Evolutionary conservation across 2,113 vertebrate species (phyloP), one percentile per base, ranked within the genome.

Genomic region (Rissa tridactyla): DNA sequence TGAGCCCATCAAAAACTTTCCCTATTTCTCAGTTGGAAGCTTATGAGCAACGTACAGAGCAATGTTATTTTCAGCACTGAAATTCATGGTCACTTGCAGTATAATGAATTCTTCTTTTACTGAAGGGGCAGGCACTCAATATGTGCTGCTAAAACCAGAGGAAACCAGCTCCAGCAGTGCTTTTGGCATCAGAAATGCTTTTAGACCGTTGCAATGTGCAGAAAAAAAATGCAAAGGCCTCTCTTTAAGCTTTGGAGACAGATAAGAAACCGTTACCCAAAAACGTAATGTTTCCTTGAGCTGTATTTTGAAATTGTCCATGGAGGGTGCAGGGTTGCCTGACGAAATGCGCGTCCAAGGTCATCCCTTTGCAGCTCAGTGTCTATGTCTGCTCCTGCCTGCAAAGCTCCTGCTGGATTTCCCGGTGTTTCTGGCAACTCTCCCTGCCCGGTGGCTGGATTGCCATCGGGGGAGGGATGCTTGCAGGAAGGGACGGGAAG

Each of bases 81-180:
- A 94, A 84, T 71, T 92, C 72, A 57, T 72, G 62, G 57, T 92
- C 55, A 29, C 69, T 84, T 89, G n/a, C 40, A 42, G 58, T 21
- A 29, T 94, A 94, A 94, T 76, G 65, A 86, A 65, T 88, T 95
- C 22, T 92, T 80, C 47, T 84, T 84, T 79, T 85, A 66, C 49
- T 87, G 69, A 38, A 52, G 40, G 82, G 44, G 25, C 64, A 82
- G 81, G 25, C 68, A 72, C 32, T 89, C 27, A 68, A 49, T 86
- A 61, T 76, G 76, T 46, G 46, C 88, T 68, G 40, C 76, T 91
- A 83, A 95, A 95, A 77, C 44, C 8, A 5, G 73, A 82, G 70
- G 81, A 91, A 68, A 82, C 40, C 54, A 82, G 76, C 68, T 96
- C 60, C 68, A 92, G 47, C 49, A 54, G 81, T 13, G 77, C 73